Evolutionary conservation across 1,140 invertebrate species (phyloP).

Genomic region (Paralvinella palmiformis): DNA sequence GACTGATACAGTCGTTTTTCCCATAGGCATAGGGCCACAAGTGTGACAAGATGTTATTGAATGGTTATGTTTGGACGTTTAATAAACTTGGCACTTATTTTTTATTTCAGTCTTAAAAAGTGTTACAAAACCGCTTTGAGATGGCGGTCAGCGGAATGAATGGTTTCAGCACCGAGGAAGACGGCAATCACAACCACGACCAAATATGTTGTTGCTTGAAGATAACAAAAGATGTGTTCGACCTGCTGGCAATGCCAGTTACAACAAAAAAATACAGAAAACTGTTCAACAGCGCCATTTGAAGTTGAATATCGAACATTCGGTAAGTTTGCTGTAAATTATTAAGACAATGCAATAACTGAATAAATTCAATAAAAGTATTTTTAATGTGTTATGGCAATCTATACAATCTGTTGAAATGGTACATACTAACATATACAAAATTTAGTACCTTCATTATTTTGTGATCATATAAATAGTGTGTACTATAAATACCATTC

Average conservation of each 20-base stretch:
- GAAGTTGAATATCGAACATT: constrained; percentile 78
- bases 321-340: constrained; percentile 64
- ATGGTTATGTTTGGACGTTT: too few species aligned
- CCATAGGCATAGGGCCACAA: too few species aligned
- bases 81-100: too few species aligned
- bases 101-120: too few species aligned
- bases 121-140: too few species aligned
- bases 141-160: constrained; percentile 58
- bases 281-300: constrained; percentile 87
- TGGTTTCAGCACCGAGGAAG: constrained; percentile 83
- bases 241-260: constrained; percentile 88
- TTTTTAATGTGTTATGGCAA: background rate
- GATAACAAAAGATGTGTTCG: constrained; percentile 77
- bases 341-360: too few species aligned
- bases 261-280: constrained; percentile 93
- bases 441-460: too few species aligned
- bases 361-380: background rate
- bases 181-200: constrained; percentile 55
- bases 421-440: too few species aligned
- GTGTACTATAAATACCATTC: constrained; percentile 15
- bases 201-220: constrained; percentile 93
- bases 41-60: too few species aligned
- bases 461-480: too few species aligned
- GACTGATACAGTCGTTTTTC: too few species aligned
- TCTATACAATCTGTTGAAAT: too few species aligned